Percentiles rank a stretch among this genome's conserved stretches.
phyloP scores from a whole-genome alignment of 2,797 vertebrate species.

The Agapornis canus region DNA sequence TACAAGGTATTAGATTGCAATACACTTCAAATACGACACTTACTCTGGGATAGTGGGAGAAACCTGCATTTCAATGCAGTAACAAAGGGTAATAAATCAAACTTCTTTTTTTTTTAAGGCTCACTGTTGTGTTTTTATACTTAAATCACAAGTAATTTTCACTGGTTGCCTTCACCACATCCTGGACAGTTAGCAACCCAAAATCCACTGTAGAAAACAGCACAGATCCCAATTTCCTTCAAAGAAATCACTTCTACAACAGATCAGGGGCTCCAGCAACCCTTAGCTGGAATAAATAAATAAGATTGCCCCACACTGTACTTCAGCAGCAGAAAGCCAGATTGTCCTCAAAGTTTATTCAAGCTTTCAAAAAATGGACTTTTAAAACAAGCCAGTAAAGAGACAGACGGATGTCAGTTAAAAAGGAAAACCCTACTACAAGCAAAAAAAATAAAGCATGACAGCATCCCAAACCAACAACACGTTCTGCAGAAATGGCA shows the following conservation, averaged over 20 bases:
- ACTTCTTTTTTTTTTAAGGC: neutral
- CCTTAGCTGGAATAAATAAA: neutral
- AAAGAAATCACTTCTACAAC: neutral
- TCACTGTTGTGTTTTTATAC: neutral
- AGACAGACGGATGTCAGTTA: neutral
- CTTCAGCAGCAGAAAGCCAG: neutral
- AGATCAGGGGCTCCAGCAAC: neutral
- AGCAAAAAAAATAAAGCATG: neutral
- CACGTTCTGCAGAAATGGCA: neutral
- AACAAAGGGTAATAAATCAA: slow-evolving; percentile 60
- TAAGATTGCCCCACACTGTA: neutral
- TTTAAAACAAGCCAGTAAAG: neutral
- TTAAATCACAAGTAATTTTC: slow-evolving; percentile 64
- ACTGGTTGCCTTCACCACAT: neutral
- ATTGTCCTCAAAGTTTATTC: neutral
- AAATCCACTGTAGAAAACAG: slow-evolving; percentile 10
- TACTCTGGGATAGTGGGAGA: slow-evolving; percentile 51
- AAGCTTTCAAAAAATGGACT: neutral
- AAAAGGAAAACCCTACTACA: neutral
- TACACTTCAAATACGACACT: slow-evolving; percentile 78
- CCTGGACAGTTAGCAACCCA: neutral
- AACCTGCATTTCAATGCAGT: slow-evolving; percentile 31
- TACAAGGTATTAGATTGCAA: slow-evolving; percentile 82
- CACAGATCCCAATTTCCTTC: neutral
- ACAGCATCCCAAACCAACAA: neutral